Conservation (phyloP, 2,113 vertebrate genomes). For the Rhinolophus ferrumequinum region DNA sequence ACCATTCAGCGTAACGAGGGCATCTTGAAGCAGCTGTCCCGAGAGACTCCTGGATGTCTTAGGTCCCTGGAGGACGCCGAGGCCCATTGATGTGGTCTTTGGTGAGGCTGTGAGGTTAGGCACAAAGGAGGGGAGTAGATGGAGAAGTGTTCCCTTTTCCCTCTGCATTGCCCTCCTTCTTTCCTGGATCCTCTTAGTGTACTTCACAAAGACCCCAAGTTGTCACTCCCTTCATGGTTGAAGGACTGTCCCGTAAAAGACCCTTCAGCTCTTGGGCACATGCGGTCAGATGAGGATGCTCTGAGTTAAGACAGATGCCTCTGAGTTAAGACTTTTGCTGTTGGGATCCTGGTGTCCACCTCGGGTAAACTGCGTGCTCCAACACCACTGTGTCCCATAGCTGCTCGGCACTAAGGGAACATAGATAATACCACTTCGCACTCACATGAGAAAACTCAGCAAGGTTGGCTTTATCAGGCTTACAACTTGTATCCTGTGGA, state of each 20-base stretch:
- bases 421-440: neutral
- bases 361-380: neutral
- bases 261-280: neutral
- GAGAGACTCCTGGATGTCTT: neutral
- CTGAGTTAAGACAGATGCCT: accelerated
- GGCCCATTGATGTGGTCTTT: no score
- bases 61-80: neutral
- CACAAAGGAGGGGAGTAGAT: neutral
- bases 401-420: neutral
- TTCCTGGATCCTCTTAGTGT: neutral
- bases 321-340: neutral
- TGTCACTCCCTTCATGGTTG: neutral
- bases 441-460: neutral
- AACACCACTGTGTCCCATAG: neutral
- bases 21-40: neutral
- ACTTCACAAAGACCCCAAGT: neutral
- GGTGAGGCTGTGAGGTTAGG: neutral
- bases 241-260: neutral
- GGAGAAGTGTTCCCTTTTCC: neutral
- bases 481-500: neutral
- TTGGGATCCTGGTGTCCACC: neutral
- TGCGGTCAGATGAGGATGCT: neutral
- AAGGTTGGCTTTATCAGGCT: neutral
- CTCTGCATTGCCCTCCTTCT: neutral
- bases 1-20: neutral